phyloP scores from a whole-genome alignment of 2,797 vertebrate genomes.

The Helostoma temminkii region DNA sequence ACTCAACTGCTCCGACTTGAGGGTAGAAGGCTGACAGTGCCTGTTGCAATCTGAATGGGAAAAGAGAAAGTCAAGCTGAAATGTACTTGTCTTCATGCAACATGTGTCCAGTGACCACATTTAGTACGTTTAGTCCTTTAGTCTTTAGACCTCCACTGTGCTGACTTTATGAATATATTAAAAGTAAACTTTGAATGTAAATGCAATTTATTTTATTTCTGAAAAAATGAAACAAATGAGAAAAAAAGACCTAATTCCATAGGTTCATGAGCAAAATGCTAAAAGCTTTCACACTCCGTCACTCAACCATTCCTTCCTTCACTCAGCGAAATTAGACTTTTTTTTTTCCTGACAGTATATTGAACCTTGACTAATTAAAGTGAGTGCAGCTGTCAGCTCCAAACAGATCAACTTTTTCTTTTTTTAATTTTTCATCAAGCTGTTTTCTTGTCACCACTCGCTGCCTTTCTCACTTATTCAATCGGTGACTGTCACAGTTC shows the following conservation, averaged over 20 bases:
- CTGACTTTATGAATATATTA: background rate
- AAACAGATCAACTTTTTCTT: slow-evolving; percentile 16
- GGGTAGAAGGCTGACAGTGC: no score
- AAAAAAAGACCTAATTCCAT: background rate
- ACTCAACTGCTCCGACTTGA: no score
- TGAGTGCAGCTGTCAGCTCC: slow-evolving; percentile 25
- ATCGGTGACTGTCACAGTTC: slow-evolving; percentile 8
- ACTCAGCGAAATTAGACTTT: slow-evolving; percentile 4
- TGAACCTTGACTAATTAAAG: slow-evolving; percentile 45
- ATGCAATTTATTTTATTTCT: background rate
- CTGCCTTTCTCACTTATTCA: slow-evolving; percentile 1
- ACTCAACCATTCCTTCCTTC: background rate
- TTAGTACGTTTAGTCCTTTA: no score
- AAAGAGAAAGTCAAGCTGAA: no score
- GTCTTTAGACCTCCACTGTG: no score
- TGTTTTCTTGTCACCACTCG: background rate
- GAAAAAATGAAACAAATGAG: slow-evolving; percentile 6
- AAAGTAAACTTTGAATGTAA: background rate
- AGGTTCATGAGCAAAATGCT: background rate
- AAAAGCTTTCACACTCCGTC: slow-evolving; percentile 5
- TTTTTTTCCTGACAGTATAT: slow-evolving; percentile 24
- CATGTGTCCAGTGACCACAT: no score
- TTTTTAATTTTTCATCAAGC: slow-evolving; percentile 14
- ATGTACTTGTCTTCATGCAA: no score
- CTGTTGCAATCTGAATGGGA: no score